These are phyloP conservation scores for Myrmecophaga tridactyla DNA, from an alignment of 2,113 vertebrate species.

Conservation along the genomic window DNA sequence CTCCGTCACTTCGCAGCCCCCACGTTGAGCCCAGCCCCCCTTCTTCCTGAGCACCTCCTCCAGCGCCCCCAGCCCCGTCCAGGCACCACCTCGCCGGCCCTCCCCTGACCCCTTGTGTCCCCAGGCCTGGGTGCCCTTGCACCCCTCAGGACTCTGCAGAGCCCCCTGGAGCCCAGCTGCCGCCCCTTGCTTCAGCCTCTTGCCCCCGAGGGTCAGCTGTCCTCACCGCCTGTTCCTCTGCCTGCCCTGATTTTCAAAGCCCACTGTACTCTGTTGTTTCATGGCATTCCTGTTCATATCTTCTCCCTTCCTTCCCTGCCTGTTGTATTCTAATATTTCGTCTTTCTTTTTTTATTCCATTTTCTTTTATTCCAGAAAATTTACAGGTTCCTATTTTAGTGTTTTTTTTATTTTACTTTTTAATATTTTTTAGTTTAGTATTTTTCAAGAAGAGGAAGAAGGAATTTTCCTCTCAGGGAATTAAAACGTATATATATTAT, in stretches of 20 bases:
- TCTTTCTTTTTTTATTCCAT: neutral
- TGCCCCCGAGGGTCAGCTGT: no score
- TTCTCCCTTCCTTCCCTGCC: neutral
- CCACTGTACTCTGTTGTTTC: neutral
- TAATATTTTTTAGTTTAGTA: neutral
- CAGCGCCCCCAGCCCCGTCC: no score
- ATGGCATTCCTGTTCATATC: neutral
- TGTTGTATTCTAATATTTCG: neutral
- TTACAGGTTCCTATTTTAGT: neutral
- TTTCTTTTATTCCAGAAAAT: neutral
- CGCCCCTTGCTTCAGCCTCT: neutral
- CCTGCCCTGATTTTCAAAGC: neutral
- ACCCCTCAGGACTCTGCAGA: neutral
- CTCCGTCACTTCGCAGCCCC: neutral
- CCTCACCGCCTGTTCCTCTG: no score
- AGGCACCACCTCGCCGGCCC: neutral
- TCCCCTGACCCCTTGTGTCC: neutral
- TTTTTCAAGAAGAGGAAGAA: constrained; percentile 34
- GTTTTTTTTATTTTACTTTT: no score
- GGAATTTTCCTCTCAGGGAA: neutral
- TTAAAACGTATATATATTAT: no score
- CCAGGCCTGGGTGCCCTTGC: no score
- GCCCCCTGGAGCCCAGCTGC: no score
- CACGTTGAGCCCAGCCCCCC: neutral
- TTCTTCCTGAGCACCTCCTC: neutral